Evolutionary conservation across 2,797 vertebrate species (phyloP).

Genomic region (Eleutherodactylus coqui): DNA sequence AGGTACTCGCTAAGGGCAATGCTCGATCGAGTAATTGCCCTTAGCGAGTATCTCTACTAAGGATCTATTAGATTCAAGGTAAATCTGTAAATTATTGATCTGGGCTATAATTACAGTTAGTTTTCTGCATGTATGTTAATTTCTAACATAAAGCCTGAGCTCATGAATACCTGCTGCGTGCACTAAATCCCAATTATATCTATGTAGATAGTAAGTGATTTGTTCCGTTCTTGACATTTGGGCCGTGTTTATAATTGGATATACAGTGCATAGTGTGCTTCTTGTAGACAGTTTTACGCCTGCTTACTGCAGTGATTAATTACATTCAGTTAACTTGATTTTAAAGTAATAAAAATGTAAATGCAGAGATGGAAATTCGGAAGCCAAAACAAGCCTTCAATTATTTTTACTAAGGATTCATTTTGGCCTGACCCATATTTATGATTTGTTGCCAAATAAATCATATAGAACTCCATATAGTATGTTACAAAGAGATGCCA

Average conservation of each 20-base stretch:
- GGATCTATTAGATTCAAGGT: no score
- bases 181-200: background rate
- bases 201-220: background rate
- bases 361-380: background rate
- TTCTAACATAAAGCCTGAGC: background rate
- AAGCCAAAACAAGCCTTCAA: background rate
- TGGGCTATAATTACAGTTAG: background rate
- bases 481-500: background rate
- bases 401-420: background rate
- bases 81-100: background rate
- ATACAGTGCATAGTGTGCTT: background rate
- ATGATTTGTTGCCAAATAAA: background rate
- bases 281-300: background rate
- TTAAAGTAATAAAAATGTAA: constrained; percentile 24
- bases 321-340: background rate
- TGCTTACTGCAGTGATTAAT: constrained; percentile 12
- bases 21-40: no score
- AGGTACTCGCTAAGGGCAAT: no score
- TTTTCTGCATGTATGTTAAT: constrained; percentile 11
- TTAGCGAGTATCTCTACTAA: no score
- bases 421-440: background rate
- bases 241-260: constrained; percentile 6
- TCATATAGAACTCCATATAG: background rate
- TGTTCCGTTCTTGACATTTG: constrained; percentile 13
- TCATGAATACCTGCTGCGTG: background rate